Evolutionary conservation across 1,140 invertebrate genomes (phyloP).

Genomic region (Drosophila lacertosa): DNA sequence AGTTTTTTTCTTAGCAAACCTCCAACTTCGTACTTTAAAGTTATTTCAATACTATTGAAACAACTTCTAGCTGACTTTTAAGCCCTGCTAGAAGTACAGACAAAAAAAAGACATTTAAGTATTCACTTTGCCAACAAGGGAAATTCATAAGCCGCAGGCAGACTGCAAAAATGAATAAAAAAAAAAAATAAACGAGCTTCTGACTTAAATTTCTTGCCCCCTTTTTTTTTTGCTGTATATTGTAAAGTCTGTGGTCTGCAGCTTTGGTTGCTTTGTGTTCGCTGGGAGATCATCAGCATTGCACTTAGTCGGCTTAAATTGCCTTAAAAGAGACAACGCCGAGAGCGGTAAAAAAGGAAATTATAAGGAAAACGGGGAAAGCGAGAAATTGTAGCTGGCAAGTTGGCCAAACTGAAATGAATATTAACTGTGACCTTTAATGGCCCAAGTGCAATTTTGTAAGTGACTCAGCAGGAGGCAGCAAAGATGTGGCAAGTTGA

Average conservation of each 20-base stretch:
- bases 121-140: too few species aligned
- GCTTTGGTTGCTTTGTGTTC: conserved; percentile 42
- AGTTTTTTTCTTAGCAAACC: too few species aligned
- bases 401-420: conserved; percentile 70
- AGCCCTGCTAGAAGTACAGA: too few species aligned
- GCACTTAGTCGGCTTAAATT: conserved; percentile 76
- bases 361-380: conserved; percentile 44
- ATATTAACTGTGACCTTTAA: conserved; percentile 82
- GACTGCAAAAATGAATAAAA: too few species aligned
- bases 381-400: conserved; percentile 46
- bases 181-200: too few species aligned
- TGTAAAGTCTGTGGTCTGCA: conserved; percentile 36
- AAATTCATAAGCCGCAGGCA: background rate
- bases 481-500: conserved; percentile 20
- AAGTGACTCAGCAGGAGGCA: conserved; percentile 47
- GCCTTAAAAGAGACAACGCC: conserved; percentile 54
- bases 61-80: too few species aligned
- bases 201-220: background rate
- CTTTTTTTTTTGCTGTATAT: background rate
- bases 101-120: too few species aligned
- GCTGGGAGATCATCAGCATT: conserved; percentile 46
- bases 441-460: conserved; percentile 60
- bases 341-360: conserved; percentile 45
- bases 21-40: too few species aligned
- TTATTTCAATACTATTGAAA: too few species aligned